Base-by-base conservation (phyloP, 2,888 invertebrate species). In the Tenthredo livida region DNA sequence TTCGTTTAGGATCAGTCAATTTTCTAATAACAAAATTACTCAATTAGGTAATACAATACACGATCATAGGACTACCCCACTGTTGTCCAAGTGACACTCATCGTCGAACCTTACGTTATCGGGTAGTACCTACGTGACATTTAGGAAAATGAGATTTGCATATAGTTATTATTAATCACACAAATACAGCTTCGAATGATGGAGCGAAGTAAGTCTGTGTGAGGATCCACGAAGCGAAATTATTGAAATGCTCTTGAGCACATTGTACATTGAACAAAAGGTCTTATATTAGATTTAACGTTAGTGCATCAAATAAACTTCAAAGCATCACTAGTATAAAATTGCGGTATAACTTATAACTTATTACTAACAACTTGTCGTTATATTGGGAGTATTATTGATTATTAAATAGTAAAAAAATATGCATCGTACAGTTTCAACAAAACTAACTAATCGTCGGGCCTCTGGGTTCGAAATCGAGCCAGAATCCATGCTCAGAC, bases 401-500 rank as follows among this genome's bases (percentile, higher is more conserved):
- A n/a, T 54, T 7, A 54, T n/a, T 7, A 6, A 54, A 54, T 54
- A 54, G n/a, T n/a, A 0, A n/a, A 54, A 54, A n/a, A 54, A 3
- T 61, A 21, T 3, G 2, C 3, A 12, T 47, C 15, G n/a, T 21
- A 10, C 12, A 54, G 7, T 54, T 54, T n/a, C 84, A 87, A 21
- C 9, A 25, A 12, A 21, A 47, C 47, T 75, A 75, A 47, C 29
- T 33, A 33, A 15, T 54, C 54, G 29, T n/a, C 91, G 6, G 17
- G n/a, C 85, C 84, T 86, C 91, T 90, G 2, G 86, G 77, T 85
- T 92, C 90, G 37, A 94, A 90, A 33, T 88, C 89, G 0, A 93
- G 90, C 91, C 92, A 93, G 9, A 93, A 92, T 0, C 94, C 94
- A 0, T 92, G 92, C 0, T 86, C 54, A 0, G 92, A 91, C 50